Percentiles rank a stretch among this genome's conserved stretches.
These are phyloP conservation scores for Antheraea assamensis DNA, from an alignment of 2,888 invertebrate genomes.

Conservation along the genomic window DNA sequence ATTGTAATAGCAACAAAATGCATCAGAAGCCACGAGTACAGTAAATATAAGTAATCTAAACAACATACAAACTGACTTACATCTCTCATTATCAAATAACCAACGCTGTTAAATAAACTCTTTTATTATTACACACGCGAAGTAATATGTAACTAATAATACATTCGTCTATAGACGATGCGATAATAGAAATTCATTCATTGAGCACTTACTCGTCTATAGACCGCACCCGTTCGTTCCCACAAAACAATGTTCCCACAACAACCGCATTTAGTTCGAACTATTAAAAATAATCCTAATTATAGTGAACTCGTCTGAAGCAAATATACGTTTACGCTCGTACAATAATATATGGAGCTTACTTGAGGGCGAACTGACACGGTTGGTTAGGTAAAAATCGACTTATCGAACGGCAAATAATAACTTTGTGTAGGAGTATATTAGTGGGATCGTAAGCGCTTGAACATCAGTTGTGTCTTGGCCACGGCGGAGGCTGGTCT, in stretches of 20 bases:
- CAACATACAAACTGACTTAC: not conserved
- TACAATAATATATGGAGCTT: not conserved
- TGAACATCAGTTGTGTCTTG: constrained; percentile 58
- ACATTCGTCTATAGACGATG: not conserved
- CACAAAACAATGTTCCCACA: constrained; percentile 9
- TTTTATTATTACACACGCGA: not conserved
- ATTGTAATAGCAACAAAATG: too few relatives aligned
- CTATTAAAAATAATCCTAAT: constrained; percentile 12
- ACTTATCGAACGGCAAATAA: constrained; percentile 40
- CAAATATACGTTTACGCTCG: not conserved
- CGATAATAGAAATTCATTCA: not conserved
- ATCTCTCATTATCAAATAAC: not conserved
- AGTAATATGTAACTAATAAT: not conserved
- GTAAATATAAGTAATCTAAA: not conserved
- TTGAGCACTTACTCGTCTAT: not conserved
- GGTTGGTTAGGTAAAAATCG: not conserved
- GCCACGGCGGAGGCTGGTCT: constrained; percentile 53
- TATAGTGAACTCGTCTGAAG: constrained; percentile 2
- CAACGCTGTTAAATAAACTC: not conserved
- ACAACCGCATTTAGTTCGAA: constrained; percentile 8
- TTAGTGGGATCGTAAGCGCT: constrained; percentile 52
- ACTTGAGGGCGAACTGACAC: constrained; percentile 1
- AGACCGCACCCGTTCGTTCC: constrained; percentile 9
- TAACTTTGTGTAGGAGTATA: constrained; percentile 58
- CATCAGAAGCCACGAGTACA: too few relatives aligned